Conservation (phyloP, 1,140 invertebrate species). For the Drosophila lacertosa region DNA sequence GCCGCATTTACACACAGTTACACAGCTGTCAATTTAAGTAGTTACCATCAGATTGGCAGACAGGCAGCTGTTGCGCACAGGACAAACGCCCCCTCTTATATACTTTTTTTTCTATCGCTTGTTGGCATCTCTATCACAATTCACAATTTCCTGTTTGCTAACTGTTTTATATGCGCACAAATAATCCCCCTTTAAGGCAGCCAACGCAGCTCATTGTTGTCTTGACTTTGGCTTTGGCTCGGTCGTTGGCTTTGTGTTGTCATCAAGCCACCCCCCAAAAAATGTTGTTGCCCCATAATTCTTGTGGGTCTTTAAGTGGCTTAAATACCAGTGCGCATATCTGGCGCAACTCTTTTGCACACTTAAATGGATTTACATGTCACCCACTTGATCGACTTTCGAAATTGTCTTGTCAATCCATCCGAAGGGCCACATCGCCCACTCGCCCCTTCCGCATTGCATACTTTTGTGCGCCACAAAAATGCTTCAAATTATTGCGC, state of each 20-base stretch:
- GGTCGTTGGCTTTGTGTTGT: constrained; percentile 24
- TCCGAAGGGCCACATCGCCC: neutral
- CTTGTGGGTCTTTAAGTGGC: constrained; percentile 37
- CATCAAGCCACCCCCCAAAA: constrained; percentile 5
- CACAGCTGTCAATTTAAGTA: constrained; percentile 26
- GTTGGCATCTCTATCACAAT: constrained; percentile 41
- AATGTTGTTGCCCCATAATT: constrained; percentile 39
- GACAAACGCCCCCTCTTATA: neutral
- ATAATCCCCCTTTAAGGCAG: constrained; percentile 42
- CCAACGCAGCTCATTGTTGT: constrained; percentile 40
- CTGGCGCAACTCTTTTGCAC: constrained; percentile 45
- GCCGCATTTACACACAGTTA: constrained; percentile 6
- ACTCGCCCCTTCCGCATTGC: constrained; percentile 31
- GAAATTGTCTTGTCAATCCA: constrained; percentile 54
- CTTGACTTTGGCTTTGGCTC: constrained; percentile 15
- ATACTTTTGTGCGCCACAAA: constrained; percentile 53
- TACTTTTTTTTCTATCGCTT: constrained; percentile 12
- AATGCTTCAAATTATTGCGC: constrained; percentile 56
- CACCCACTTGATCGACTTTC: constrained; percentile 56
- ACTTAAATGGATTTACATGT: constrained; percentile 51
- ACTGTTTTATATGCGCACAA: constrained; percentile 52
- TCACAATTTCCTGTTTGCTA: constrained; percentile 44
- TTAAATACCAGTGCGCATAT: constrained; percentile 27
- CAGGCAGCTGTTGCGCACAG: constrained; percentile 18
- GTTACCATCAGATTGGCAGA: constrained; percentile 11